Evolutionary conservation across 2,797 vertebrate genomes (phyloP).

Genomic region (Coendou prehensilis): DNA sequence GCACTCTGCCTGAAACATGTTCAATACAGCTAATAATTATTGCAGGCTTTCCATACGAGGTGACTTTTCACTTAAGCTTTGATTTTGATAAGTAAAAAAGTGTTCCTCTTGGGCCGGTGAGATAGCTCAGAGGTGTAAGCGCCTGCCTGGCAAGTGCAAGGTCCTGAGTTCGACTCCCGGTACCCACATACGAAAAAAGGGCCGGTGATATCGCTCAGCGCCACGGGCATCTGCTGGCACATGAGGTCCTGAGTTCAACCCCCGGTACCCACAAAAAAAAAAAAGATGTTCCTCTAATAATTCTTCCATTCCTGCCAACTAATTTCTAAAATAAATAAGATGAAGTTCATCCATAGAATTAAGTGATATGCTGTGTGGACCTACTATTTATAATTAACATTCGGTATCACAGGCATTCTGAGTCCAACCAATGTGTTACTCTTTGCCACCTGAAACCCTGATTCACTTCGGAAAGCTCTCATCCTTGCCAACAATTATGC

Average conservation of each 20-base stretch:
- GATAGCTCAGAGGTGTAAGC: too few species aligned
- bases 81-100: not conserved
- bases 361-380: not conserved
- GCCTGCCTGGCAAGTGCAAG: too few species aligned
- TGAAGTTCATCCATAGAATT: not conserved
- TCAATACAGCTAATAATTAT: not conserved
- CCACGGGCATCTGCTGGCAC: too few species aligned
- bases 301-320: not conserved
- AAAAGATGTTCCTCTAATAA: not conserved
- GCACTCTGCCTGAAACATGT: not conserved
- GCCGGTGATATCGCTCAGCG: too few species aligned
- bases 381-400: constrained; percentile 45
- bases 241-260: too few species aligned
- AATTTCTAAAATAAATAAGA: not conserved
- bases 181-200: too few species aligned
- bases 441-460: constrained; percentile 21
- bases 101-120: too few species aligned
- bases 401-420: not conserved
- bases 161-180: too few species aligned
- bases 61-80: constrained; percentile 48
- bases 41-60: not conserved
- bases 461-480: not conserved
- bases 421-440: not conserved
- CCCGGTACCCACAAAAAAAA: too few species aligned
- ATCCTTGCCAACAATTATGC: constrained; percentile 7